Evolutionary conservation across 1,140 invertebrate species (phyloP).

Genomic region (Triops longicaudatus): DNA sequence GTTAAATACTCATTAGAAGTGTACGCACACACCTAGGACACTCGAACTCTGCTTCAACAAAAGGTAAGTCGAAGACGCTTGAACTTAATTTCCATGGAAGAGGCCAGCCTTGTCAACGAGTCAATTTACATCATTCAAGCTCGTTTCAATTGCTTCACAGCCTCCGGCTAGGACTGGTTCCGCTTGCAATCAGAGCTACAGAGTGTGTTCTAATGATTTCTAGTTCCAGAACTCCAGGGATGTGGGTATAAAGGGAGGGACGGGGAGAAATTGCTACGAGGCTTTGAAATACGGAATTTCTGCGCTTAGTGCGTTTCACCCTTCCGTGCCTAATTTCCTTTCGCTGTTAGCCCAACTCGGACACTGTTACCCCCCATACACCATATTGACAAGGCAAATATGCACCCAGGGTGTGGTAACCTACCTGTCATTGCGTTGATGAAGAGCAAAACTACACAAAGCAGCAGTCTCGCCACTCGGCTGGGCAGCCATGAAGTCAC

Average conservation of each 20-base stretch:
- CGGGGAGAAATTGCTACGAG: too few species aligned
- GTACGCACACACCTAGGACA: too few species aligned
- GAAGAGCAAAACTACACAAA: not conserved
- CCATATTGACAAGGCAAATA: not conserved
- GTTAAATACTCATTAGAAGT: too few species aligned
- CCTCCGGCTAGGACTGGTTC: not conserved
- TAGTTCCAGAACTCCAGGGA: not conserved
- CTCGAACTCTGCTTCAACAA: too few species aligned
- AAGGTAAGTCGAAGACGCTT: too few species aligned
- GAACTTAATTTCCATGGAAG: not conserved
- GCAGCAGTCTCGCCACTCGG: not conserved
- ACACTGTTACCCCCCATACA: not conserved
- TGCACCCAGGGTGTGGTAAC: constrained; percentile 10
- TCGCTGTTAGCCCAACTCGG: not conserved
- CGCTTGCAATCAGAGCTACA: not conserved
- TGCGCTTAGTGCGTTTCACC: too few species aligned
- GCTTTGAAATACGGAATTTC: too few species aligned
- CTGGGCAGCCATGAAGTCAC: not conserved
- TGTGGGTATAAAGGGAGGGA: not conserved
- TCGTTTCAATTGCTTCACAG: not conserved
- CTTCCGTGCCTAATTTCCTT: too few species aligned
- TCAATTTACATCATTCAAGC: not conserved
- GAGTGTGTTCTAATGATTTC: not conserved
- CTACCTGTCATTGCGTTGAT: constrained; percentile 3
- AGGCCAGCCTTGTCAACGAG: not conserved